These are phyloP conservation scores for Falcaria lacertinaria DNA, from an alignment of 2,888 invertebrate species.

Conservation along the genomic window DNA sequence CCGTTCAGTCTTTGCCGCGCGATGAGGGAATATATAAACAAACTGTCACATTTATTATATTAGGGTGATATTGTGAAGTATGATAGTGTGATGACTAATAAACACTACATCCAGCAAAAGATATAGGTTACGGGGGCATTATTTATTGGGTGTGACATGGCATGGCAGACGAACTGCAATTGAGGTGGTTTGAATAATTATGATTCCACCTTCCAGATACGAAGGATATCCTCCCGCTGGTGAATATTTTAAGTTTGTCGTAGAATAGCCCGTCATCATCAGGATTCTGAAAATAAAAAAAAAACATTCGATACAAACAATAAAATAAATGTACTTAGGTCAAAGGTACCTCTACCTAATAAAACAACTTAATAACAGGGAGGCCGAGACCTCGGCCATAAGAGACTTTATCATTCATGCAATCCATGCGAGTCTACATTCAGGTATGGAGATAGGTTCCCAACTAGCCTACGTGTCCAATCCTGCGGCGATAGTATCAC, in stretches of 20 bases:
- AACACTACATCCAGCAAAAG: no score
- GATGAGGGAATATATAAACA: no score
- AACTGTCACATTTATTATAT: no score
- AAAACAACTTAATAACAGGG: slow-evolving; percentile 83
- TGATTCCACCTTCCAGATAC: not conserved
- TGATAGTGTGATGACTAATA: no score
- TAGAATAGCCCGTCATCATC: not conserved
- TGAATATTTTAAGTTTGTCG: not conserved
- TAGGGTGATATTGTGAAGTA: no score
- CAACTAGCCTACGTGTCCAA: slow-evolving; percentile 90
- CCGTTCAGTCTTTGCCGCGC: no score
- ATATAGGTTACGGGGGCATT: no score
- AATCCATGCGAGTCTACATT: slow-evolving; percentile 87
- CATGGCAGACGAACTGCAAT: not conserved
- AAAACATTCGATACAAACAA: no score
- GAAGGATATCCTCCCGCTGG: not conserved
- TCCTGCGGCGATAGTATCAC: slow-evolving; percentile 86
- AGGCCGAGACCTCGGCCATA: slow-evolving; percentile 86
- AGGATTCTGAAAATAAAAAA: not conserved
- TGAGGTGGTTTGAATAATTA: not conserved
- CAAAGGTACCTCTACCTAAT: no score
- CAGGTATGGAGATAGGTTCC: slow-evolving; percentile 87
- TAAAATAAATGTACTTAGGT: no score
- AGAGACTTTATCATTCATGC: slow-evolving; percentile 83
- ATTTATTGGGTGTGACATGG: not conserved